Evolutionary conservation across 2,888 invertebrate genomes (phyloP), one percentile per base, ranked within the genome.

Genomic region (Xanthia togata): DNA sequence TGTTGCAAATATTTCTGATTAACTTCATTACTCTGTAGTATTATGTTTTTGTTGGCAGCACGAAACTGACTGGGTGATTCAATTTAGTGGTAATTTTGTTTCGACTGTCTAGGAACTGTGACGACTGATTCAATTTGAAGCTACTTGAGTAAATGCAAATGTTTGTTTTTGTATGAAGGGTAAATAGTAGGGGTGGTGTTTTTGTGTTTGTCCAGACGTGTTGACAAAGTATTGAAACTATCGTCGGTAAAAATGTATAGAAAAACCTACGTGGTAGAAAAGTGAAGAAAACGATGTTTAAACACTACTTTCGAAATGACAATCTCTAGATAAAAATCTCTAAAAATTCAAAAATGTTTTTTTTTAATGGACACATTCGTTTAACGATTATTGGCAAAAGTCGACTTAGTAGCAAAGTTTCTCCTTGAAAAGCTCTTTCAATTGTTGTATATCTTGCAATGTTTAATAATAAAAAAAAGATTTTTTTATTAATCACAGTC

Each of bases 11-110:
- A 57, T 59, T 74, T 77, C 55, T 69, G 14, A 81, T 78, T 74
- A 78, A 73, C 63, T 81, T 81, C 35, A 70, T 80, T 72, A 83
- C 63, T 57, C 5, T n/a, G 41, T 41, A 35, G 55, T 75, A 73
- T 74, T 47, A 70, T 76, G 62, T 76, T 73, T 72, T 73, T 63
- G 68, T 71, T 71, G 59, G 35, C 26, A 72, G 53, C 63, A 38
- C 35, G n/a, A 70, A 79, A 70, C 64, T 20, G 38, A 38, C 23
- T 41, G 26, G 70, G 26, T 76, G 59, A 85, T 85, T 79, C 85
- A 83, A 85, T 85, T 85, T 76, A 68, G 60, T 62, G 47, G 64
- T 76, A 83, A 85, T 81, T 68, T 63, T 63, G 63, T 76, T 83
- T 59, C 12, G 9, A 63, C 67, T 70, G 83, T 78, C 85, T 67